Evolutionary conservation across 2,888 invertebrate species (phyloP).

Genomic region (Hipparchia sbordonii): DNA sequence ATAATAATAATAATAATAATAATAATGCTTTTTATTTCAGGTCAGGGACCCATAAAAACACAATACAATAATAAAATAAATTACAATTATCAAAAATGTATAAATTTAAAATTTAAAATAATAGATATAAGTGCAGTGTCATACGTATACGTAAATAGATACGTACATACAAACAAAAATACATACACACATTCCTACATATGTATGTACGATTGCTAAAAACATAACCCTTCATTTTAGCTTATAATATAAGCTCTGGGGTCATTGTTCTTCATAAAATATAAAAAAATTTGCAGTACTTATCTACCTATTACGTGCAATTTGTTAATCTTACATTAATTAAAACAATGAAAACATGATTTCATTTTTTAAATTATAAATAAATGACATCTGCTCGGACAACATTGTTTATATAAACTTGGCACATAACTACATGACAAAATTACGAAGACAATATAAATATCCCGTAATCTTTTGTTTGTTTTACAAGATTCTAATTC

Average conservation of each 20-base stretch:
- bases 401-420: conserved; percentile 3
- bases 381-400: background rate
- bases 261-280: background rate
- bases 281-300: background rate
- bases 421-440: conserved; percentile 1
- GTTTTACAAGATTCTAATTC: background rate
- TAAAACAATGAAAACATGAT: background rate
- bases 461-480: conserved; percentile 4
- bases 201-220: no score
- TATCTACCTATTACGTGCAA: no score
- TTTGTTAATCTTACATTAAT: background rate
- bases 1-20: no score
- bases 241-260: background rate
- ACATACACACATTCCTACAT: no score
- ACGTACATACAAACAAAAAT: no score
- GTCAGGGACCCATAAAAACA: no score
- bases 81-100: no score
- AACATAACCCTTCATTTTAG: background rate
- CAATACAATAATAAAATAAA: no score
- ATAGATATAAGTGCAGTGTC: no score
- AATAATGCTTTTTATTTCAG: no score
- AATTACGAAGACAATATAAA: conserved; percentile 4
- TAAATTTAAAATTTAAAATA: no score
- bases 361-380: conserved; percentile 1
- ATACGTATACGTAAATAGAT: no score